Evolutionary conservation across 2,113 vertebrate genomes (phyloP).

Genomic region (Himantopus leucocephalus): DNA sequence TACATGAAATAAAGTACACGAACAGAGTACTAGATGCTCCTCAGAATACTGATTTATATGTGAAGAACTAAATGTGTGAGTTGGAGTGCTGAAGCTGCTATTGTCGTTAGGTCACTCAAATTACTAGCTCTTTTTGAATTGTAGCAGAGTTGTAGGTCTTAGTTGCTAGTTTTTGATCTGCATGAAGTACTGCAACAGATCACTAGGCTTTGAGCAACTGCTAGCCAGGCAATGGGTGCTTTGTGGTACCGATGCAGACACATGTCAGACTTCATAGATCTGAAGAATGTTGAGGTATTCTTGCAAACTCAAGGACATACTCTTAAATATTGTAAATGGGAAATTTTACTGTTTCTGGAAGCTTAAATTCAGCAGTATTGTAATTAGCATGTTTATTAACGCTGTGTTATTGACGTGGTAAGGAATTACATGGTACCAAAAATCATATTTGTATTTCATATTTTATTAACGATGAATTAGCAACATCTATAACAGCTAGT

Average conservation of each 20-base stretch:
- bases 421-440: neutral
- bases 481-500: neutral
- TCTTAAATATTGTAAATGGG: neutral
- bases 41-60: neutral
- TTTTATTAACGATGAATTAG: neutral
- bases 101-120: neutral
- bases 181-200: neutral
- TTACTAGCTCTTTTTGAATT: neutral
- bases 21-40: neutral
- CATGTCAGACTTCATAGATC: neutral
- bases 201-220: neutral
- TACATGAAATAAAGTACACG: neutral
- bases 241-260: neutral
- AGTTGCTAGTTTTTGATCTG: neutral
- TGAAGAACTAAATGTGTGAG: no score
- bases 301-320: neutral
- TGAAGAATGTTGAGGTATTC: neutral
- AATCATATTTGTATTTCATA: neutral
- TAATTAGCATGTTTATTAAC: fast-evolving
- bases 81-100: no score
- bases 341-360: neutral
- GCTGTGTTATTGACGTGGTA: neutral
- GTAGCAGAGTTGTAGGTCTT: neutral
- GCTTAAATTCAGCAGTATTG: neutral
- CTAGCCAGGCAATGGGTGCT: neutral